These are phyloP conservation scores for Nibea coibor DNA, from an alignment of 2,113 vertebrate species.

Conservation along the genomic window DNA sequence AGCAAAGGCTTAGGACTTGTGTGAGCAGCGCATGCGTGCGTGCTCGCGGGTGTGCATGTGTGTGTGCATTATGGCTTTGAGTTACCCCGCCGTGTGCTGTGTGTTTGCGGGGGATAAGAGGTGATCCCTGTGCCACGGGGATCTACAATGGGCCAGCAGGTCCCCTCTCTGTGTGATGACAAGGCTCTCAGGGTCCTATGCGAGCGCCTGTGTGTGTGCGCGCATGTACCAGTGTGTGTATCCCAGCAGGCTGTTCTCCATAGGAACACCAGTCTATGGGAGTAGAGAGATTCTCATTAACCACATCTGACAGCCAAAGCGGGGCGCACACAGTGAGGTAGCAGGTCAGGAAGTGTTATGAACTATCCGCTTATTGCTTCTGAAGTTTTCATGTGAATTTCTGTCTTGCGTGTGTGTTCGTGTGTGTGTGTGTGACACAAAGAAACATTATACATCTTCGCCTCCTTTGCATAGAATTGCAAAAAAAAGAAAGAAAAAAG, in stretches of 20 bases:
- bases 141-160: constrained; percentile 78
- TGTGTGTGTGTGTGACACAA: constrained; percentile 19
- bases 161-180: constrained; percentile 72
- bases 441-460: constrained; percentile 8
- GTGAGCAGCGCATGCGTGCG: not conserved
- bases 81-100: constrained; percentile 59
- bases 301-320: constrained; percentile 76
- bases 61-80: constrained; percentile 21
- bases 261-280: constrained; percentile 63
- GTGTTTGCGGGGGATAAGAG: constrained; percentile 66
- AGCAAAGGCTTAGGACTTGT: constrained; percentile 38
- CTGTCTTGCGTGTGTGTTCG: not conserved
- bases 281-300: constrained; percentile 74
- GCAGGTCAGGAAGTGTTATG: constrained; percentile 68
- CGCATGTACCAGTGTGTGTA: constrained; percentile 49
- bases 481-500: not conserved
- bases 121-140: constrained; percentile 71
- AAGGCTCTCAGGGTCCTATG: constrained; percentile 66
- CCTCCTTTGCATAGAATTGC: constrained; percentile 13
- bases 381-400: constrained; percentile 58
- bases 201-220: constrained; percentile 24
- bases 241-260: constrained; percentile 74
- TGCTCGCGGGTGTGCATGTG: not conserved
- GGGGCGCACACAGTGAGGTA: constrained; percentile 66
- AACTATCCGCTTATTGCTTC: constrained; percentile 54